These are phyloP conservation scores for Microplitis demolitor DNA, from an alignment of 1,140 invertebrate species.

Conservation along the genomic window DNA sequence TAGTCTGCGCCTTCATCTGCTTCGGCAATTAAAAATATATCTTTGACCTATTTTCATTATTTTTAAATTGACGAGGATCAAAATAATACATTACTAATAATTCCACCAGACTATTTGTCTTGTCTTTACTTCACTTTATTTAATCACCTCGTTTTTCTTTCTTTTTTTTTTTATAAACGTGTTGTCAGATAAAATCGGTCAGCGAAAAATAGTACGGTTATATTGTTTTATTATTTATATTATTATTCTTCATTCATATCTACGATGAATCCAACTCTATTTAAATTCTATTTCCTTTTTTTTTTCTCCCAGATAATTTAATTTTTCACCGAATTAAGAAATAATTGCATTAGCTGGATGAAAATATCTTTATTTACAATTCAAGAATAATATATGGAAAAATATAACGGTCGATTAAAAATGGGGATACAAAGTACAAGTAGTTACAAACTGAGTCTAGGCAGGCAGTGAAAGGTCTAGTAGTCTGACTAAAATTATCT, in stretches of 20 bases:
- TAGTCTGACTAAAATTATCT: constrained; percentile 2
- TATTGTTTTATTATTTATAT: not conserved
- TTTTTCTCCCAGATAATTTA: too few species aligned
- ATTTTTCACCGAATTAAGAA: too few species aligned
- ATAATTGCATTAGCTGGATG: too few species aligned
- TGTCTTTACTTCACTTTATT: not conserved
- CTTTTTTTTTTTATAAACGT: too few species aligned
- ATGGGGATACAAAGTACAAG: not conserved
- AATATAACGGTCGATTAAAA: not conserved
- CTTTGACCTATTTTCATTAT: constrained; percentile 35
- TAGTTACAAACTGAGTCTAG: not conserved
- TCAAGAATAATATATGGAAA: too few species aligned
- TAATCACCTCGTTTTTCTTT: too few species aligned
- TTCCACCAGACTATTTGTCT: not conserved
- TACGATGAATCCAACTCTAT: not conserved
- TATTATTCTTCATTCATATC: not conserved
- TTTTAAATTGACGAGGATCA: constrained; percentile 17
- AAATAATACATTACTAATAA: not conserved
- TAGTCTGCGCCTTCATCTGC: constrained; percentile 33
- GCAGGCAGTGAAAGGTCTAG: constrained; percentile 14
- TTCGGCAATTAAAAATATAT: constrained; percentile 41
- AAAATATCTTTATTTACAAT: too few species aligned
- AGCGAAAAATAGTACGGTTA: not conserved
- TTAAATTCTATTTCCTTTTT: too few species aligned
- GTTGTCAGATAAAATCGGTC: too few species aligned